Evolutionary conservation across 2,113 vertebrate species (phyloP), one percentile per base, ranked within the genome.

Genomic region (Machaerirhynchus nigripectus): DNA sequence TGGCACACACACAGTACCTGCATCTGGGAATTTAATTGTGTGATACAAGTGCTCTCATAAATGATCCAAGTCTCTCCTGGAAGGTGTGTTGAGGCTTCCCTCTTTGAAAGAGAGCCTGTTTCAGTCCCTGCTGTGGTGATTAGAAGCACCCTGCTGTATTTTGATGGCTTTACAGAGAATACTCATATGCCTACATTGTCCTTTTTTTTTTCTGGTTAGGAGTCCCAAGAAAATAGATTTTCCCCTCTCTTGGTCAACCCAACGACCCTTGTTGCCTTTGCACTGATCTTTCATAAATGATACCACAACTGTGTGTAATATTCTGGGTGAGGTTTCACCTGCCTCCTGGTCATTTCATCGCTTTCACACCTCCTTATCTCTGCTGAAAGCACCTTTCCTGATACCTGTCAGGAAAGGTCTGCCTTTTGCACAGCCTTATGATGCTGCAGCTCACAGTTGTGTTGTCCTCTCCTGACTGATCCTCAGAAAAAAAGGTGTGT

Each of bases 361-460:
- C 71, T 60, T 46, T 86, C 65, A 11, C 13, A 35, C 24, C 57
- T 78, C 52, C 33, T 64, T 15, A 42, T 22, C 26, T 19, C 63
- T 35, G 17, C 23, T 13, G 24, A 18, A 73, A 28, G 10, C 11
- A 56, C 28, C 23, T 61, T 78, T 70, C 40, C 84, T 46, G 46
- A 13, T 5, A 63, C 28, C 47, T 64, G 53, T 7, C 15, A 30
- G 47, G 46, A 74, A 39, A 57, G n/a, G 20, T 35, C 19, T 39
- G 33, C 64, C 76, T 60, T 80, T 30, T 59, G 39, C 70, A 33
- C 39, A 56, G 52, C 16, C 21, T 52, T 9, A 1, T 2, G 35
- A 79, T 0, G 1, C 61, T 40, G 57, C 47, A 75, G 33, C 13
- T 87, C 73, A 39, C 24, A 16, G 22, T 0, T 17, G 6, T 6